Conservation (phyloP, 2,113 vertebrate genomes). For the Galeopterus variegatus region DNA sequence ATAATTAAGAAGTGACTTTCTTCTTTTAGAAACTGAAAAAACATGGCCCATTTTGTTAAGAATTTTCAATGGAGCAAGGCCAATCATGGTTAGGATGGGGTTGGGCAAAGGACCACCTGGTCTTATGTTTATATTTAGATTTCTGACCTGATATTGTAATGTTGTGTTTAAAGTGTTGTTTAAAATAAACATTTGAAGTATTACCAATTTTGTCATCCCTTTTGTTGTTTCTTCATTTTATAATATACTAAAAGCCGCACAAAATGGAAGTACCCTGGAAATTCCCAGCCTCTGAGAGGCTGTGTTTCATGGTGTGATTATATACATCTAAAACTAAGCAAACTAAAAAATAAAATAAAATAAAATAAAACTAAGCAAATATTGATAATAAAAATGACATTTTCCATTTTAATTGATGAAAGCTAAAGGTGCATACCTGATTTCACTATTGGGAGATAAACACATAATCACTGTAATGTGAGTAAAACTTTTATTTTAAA, state of each 20-base stretch:
- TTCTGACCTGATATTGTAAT: neutral
- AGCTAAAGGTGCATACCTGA: neutral
- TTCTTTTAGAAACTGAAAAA: neutral
- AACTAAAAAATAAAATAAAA: too few relatives aligned
- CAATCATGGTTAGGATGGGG: neutral
- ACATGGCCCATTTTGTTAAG: neutral
- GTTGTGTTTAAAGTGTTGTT: neutral
- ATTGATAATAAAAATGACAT: neutral
- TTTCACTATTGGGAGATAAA: slow-evolving; percentile 51
- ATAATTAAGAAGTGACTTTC: neutral
- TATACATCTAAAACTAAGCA: neutral
- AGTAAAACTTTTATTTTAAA: slow-evolving; percentile 63
- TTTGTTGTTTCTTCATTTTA: slow-evolving; percentile 33
- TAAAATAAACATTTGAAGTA: slow-evolving; percentile 39
- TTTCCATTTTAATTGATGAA: slow-evolving; percentile 23
- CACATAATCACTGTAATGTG: neutral
- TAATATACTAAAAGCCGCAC: neutral
- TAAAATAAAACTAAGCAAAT: neutral
- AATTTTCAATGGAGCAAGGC: neutral
- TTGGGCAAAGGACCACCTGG: neutral
- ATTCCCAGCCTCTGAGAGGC: neutral
- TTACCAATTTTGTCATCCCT: neutral
- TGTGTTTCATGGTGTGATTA: neutral
- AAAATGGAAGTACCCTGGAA: neutral
- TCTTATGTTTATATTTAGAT: slow-evolving; percentile 30